These are phyloP conservation scores for Euspilapteryx auroguttella DNA, from an alignment of 2,888 invertebrate species.

Conservation along the genomic window DNA sequence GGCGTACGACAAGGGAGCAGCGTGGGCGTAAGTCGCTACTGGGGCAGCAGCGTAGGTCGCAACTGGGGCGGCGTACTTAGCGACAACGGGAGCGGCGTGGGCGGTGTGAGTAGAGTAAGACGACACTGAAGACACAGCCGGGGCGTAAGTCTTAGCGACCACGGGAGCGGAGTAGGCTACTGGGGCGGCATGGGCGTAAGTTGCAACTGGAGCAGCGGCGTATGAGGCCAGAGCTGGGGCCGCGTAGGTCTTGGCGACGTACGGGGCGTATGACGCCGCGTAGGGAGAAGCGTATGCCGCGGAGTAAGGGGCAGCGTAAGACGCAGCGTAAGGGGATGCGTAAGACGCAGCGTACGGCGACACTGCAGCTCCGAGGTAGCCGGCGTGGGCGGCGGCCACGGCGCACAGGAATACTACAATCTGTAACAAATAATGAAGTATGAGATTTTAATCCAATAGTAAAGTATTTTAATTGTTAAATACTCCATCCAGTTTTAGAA, in stretches of 20 bases:
- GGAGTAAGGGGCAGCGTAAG: conserved; percentile 16
- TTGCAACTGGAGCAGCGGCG: conserved; percentile 9
- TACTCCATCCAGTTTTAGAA: too few species aligned
- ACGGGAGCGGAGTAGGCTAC: conserved; percentile 19
- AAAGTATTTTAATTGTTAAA: too few species aligned
- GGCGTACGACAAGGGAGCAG: conserved; percentile 12
- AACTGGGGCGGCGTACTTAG: conserved; percentile 20
- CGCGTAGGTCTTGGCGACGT: conserved; percentile 11
- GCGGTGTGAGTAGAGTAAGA: conserved; percentile 17
- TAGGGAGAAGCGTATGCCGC: conserved; percentile 8
- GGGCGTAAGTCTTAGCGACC: conserved; percentile 8
- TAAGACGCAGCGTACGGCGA: conserved; percentile 28
- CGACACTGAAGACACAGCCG: too few species aligned
- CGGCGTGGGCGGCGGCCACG: conserved; percentile 60
- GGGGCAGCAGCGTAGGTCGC: conserved; percentile 14
- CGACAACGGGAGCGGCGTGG: conserved; percentile 34
- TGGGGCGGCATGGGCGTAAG: conserved; percentile 14
- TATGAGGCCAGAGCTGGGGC: conserved; percentile 24
- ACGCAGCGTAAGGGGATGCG: conserved; percentile 15
- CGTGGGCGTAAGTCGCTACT: conserved; percentile 13
- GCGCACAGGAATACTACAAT: conserved; percentile 56
- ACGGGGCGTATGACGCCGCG: conserved; percentile 11
- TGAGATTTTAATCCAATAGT: neutral
- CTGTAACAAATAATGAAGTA: conserved; percentile 19
- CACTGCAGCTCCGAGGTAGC: conserved; percentile 26